phyloP scores from a whole-genome alignment of 2,797 vertebrate species.

The Microcaecilia unicolor region DNA sequence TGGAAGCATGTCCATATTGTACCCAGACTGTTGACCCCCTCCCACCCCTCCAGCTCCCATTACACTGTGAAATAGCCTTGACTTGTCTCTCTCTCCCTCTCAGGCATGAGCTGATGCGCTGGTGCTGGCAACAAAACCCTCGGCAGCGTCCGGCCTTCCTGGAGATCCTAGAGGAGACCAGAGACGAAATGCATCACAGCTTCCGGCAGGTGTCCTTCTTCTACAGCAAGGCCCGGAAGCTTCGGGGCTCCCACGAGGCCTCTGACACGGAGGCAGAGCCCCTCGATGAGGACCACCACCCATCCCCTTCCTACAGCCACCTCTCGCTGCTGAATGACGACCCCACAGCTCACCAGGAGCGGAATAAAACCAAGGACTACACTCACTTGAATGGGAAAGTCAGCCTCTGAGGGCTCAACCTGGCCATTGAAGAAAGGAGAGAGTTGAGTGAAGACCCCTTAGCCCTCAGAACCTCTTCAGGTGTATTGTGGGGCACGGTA shows the following conservation, averaged over 20 bases:
- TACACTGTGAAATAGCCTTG: too few relatives aligned
- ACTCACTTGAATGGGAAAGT: conserved; percentile 30
- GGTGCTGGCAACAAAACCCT: conserved; percentile 60
- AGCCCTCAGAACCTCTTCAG: too few relatives aligned
- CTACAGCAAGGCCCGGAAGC: conserved; percentile 30
- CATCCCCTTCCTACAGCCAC: accelerated
- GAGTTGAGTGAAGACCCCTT: too few relatives aligned
- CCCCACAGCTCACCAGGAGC: neutral
- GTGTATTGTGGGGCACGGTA: too few relatives aligned
- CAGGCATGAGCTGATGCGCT: conserved; percentile 56
- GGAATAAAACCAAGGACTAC: neutral
- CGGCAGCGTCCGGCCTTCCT: conserved; percentile 53
- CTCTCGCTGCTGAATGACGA: neutral
- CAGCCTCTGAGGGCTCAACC: conserved; percentile 11
- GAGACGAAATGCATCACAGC: conserved; percentile 34
- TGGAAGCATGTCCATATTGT: too few relatives aligned
- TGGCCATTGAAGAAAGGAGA: too few relatives aligned
- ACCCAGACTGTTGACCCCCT: neutral
- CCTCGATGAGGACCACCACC: neutral
- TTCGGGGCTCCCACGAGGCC: conserved; percentile 4
- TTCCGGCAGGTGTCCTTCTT: conserved; percentile 59
- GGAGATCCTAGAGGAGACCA: conserved; percentile 53
- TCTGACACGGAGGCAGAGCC: conserved; percentile 1
- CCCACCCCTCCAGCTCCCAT: neutral
- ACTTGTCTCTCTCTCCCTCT: neutral